These are phyloP conservation scores for Sicus ferrugineus DNA, from an alignment of 2,888 invertebrate genomes.

Conservation along the genomic window DNA sequence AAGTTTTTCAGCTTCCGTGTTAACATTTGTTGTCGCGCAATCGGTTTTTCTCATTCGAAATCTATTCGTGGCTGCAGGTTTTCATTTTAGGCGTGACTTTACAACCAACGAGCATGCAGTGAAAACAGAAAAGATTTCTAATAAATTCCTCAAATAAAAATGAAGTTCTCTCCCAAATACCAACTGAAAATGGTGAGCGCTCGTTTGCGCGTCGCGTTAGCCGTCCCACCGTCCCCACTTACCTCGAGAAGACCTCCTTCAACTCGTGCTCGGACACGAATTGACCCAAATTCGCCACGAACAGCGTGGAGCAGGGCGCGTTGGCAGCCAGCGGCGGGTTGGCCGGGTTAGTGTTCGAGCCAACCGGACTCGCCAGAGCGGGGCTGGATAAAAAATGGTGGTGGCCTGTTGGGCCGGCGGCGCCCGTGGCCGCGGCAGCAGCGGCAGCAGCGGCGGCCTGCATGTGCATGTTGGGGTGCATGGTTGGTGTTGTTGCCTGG, in stretches of 20 bases:
- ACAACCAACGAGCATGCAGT: no score
- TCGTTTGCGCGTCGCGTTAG: no score
- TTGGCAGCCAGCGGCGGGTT: slow-evolving; percentile 70
- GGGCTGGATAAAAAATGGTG: slow-evolving; percentile 94
- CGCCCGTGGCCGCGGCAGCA: slow-evolving; percentile 64
- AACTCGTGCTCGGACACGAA: slow-evolving; percentile 98
- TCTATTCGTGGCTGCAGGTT: no score
- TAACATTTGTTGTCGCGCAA: no score
- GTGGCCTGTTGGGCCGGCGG: slow-evolving; percentile 65
- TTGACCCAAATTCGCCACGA: slow-evolving; percentile 97
- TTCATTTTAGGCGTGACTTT: no score
- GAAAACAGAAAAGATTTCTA: no score
- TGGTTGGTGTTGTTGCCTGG: slow-evolving; percentile 63
- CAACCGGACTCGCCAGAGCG: slow-evolving; percentile 86
- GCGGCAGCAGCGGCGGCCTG: slow-evolving; percentile 62
- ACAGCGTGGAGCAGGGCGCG: slow-evolving; percentile 95
- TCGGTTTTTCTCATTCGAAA: no score
- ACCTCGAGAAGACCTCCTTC: slow-evolving; percentile 98
- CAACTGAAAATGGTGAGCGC: no score
- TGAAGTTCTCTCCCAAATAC: no score
- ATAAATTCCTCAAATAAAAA: no score
- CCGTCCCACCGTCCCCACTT: no score
- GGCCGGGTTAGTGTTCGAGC: slow-evolving; percentile 69
- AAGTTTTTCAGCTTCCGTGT: no score
- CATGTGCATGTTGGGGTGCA: slow-evolving; percentile 74